Conservation (phyloP, 2,113 vertebrate species). For the Andinoacara biseriatus region DNA sequence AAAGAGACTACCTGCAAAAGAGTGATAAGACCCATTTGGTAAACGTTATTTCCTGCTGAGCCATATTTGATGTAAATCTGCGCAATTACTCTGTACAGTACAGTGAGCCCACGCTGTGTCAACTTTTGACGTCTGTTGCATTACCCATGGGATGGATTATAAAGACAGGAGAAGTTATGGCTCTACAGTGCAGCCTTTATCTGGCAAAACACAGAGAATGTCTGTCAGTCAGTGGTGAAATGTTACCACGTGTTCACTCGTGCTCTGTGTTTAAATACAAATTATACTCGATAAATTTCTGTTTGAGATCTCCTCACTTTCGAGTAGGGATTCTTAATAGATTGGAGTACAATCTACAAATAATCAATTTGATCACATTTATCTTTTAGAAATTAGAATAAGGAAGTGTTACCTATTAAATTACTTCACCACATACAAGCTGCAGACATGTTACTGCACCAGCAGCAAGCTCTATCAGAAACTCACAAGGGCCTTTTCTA, state of each 20-base stretch:
- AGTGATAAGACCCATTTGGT: slow-evolving; percentile 46
- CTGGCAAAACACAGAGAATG: background rate
- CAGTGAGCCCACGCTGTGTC: background rate
- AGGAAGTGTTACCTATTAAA: background rate
- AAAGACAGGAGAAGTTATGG: slow-evolving; percentile 6
- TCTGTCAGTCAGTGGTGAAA: background rate
- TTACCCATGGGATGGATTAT: slow-evolving; percentile 13
- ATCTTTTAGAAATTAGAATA: background rate
- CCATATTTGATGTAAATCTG: slow-evolving; percentile 38
- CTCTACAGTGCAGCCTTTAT: background rate
- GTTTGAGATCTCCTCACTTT: background rate
- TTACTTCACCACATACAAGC: background rate
- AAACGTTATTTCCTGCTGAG: slow-evolving; percentile 40
- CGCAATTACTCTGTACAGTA: slow-evolving; percentile 30
- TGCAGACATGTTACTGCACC: background rate
- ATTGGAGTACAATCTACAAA: background rate
- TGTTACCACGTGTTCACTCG: background rate
- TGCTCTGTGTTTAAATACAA: background rate
- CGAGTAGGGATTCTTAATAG: background rate
- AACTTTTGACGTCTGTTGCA: slow-evolving; percentile 1
- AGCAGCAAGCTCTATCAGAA: background rate
- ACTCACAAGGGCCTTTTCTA: background rate
- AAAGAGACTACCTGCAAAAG: slow-evolving; percentile 49
- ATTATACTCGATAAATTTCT: background rate
- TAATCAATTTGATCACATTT: background rate